phyloP scores from a whole-genome alignment of 53 echinoderm and acorn worm species.

The Patiria pectinifera region DNA sequence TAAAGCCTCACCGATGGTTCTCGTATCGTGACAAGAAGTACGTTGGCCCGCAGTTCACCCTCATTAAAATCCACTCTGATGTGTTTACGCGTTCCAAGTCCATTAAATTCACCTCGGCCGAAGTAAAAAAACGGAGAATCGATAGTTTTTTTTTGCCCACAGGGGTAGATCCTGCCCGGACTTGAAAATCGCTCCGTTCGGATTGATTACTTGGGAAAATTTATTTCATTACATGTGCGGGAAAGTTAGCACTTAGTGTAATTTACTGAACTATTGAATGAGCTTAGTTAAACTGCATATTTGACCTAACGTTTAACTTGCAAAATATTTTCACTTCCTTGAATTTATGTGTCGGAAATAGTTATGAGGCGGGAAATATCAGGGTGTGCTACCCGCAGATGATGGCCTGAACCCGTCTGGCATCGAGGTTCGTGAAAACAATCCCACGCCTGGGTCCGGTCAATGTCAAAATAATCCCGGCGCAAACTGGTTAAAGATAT shows the following conservation, averaged over 20 bases:
- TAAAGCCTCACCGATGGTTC: neutral
- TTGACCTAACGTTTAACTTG: too few relatives aligned
- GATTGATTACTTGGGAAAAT: neutral
- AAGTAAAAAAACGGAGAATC: neutral
- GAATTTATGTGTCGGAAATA: too few relatives aligned
- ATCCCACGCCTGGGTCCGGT: too few relatives aligned
- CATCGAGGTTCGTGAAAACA: too few relatives aligned
- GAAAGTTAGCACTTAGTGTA: neutral
- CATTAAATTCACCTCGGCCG: neutral
- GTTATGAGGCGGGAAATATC: too few relatives aligned
- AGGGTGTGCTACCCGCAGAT: too few relatives aligned
- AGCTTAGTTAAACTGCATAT: too few relatives aligned
- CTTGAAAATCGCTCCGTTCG: conserved; percentile 21
- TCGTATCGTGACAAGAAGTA: neutral
- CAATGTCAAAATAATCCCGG: too few relatives aligned
- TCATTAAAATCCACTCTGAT: conserved; percentile 16
- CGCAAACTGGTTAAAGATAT: too few relatives aligned
- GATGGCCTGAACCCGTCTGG: too few relatives aligned
- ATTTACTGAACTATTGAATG: neutral
- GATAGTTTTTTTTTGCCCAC: neutral
- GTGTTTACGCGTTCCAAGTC: conserved; percentile 22
- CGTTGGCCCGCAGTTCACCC: neutral
- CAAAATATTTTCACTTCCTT: too few relatives aligned
- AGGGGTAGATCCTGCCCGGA: neutral
- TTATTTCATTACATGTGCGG: neutral